A percentile compares a stretch with the other conserved stretches of the same genome.
These are phyloP conservation scores for Kryptolebias marmoratus DNA, from an alignment of 2,113 vertebrate species.

Conservation along the genomic window DNA sequence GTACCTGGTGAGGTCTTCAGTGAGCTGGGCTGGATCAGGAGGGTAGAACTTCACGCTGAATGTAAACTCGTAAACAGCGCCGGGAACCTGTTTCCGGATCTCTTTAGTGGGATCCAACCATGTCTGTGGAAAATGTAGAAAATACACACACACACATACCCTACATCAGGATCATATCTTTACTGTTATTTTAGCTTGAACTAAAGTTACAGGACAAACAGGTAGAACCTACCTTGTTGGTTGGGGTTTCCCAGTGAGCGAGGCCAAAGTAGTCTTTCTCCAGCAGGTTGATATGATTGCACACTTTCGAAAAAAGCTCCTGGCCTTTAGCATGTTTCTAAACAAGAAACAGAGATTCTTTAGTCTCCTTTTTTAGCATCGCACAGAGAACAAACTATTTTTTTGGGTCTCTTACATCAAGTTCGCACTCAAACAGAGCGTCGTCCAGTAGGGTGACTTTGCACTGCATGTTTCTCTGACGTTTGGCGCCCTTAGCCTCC, in stretches of 20 bases:
- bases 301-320: slow-evolving; percentile 91
- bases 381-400: neutral
- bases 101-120: slow-evolving; percentile 95
- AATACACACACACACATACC: neutral
- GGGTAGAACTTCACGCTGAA: slow-evolving; percentile 98
- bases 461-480: slow-evolving; percentile 89
- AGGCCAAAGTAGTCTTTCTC: slow-evolving; percentile 97
- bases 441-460: slow-evolving; percentile 91
- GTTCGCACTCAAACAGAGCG: slow-evolving; percentile 87
- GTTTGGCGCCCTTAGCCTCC: slow-evolving; percentile 84
- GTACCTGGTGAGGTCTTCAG: slow-evolving; percentile 95
- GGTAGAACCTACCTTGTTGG: slow-evolving; percentile 80
- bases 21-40: slow-evolving; percentile 92
- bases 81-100: slow-evolving; percentile 91
- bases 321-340: slow-evolving; percentile 97
- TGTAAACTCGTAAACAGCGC: slow-evolving; percentile 89
- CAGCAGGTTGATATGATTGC: slow-evolving; percentile 93
- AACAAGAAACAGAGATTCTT: slow-evolving; percentile 22
- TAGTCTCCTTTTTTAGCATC: neutral
- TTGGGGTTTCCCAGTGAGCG: slow-evolving; percentile 85
- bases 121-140: slow-evolving; percentile 72
- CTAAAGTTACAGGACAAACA: neutral
- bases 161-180: neutral
- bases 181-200: neutral
- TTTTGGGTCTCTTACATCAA: slow-evolving; percentile 85